Conservation (phyloP, 2,888 invertebrate genomes). For the Crossocerus cetratus region DNA sequence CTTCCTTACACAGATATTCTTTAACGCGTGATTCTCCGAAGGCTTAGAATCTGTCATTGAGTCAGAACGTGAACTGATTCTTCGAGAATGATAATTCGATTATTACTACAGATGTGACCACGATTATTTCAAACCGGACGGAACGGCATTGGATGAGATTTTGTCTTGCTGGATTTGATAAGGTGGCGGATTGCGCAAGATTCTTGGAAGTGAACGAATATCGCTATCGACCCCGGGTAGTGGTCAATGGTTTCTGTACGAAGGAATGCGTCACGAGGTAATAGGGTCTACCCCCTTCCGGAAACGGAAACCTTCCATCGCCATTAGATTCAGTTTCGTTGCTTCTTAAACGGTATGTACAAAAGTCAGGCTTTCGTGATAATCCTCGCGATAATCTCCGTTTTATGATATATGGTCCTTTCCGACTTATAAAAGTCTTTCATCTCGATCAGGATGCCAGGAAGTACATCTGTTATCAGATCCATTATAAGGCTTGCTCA, state of each 20-base stretch:
- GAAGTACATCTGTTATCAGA: background rate
- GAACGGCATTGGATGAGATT: background rate
- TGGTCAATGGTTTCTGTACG: no score
- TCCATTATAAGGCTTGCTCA: background rate
- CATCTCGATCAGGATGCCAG: background rate
- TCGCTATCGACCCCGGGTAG: no score
- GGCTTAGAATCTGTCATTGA: no score
- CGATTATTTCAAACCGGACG: background rate
- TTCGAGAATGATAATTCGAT: no score
- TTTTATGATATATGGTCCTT: conserved; percentile 23
- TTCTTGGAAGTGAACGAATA: background rate
- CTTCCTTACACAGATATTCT: no score
- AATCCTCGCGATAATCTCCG: conserved; percentile 15
- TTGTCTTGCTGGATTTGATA: background rate
- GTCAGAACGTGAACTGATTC: no score
- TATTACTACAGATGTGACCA: no score
- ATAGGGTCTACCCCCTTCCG: no score
- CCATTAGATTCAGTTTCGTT: background rate
- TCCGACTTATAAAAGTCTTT: conserved; percentile 38
- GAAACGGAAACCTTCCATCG: no score
- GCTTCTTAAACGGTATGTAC: background rate
- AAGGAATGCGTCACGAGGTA: no score
- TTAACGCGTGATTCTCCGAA: no score
- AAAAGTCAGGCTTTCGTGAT: background rate
- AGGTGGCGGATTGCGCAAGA: background rate